phyloP scores from a whole-genome alignment of 1,140 invertebrate genomes.

The Camponotus vicinus region DNA sequence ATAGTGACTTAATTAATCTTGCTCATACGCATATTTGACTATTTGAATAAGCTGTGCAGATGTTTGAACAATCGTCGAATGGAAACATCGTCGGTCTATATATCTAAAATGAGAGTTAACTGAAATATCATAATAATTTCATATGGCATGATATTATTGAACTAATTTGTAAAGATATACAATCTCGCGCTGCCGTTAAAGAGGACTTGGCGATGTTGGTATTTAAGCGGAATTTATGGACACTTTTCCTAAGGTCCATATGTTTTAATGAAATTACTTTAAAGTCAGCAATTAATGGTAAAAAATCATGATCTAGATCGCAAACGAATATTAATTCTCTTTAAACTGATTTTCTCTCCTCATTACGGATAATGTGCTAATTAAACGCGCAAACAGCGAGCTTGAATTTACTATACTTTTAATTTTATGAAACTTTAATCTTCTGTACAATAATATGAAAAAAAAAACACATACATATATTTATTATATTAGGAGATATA shows the following conservation, averaged over 20 bases:
- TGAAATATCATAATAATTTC: slow-evolving; percentile 23
- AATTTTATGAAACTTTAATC: too few relatives aligned
- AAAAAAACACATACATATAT: too few relatives aligned
- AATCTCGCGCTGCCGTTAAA: slow-evolving; percentile 11
- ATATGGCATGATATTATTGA: slow-evolving; percentile 11
- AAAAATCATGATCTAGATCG: slow-evolving; percentile 24
- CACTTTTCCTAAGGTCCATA: slow-evolving; percentile 18
- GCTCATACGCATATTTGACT: neutral
- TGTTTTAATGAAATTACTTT: slow-evolving; percentile 43
- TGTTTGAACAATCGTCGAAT: neutral
- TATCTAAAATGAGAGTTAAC: neutral
- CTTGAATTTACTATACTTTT: too few relatives aligned
- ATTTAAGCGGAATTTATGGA: slow-evolving; percentile 49
- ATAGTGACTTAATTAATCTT: slow-evolving; percentile 2
- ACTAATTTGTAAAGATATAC: slow-evolving; percentile 39
- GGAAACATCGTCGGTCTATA: slow-evolving; percentile 1
- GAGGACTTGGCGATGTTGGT: slow-evolving; percentile 16
- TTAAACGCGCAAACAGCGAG: neutral
- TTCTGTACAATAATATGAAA: too few relatives aligned
- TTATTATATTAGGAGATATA: too few relatives aligned
- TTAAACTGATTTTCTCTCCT: neutral
- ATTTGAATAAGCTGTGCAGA: neutral
- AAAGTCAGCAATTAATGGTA: slow-evolving; percentile 29
- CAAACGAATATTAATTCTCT: slow-evolving; percentile 18
- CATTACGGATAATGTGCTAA: neutral